Conservation (phyloP, 2,888 invertebrate species). For the Leptopterna dolabrata region DNA sequence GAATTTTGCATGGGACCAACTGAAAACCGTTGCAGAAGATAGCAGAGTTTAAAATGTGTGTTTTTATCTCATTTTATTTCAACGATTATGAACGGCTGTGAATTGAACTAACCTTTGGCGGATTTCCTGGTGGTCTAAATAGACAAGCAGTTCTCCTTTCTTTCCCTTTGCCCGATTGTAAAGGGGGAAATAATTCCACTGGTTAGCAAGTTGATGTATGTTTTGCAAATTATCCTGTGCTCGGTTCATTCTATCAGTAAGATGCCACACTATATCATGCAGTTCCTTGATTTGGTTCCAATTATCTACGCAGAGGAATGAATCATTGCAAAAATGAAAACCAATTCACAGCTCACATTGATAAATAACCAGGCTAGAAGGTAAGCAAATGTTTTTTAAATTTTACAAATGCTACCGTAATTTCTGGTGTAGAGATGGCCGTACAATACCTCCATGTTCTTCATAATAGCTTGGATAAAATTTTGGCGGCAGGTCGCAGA, state of each 20-base stretch:
- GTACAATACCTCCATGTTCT: no score
- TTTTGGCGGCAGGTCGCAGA: no score
- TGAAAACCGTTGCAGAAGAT: no score
- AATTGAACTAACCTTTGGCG: conserved; percentile 66
- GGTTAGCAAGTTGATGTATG: conserved; percentile 72
- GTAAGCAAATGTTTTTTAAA: no score
- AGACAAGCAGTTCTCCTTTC: conserved; percentile 71
- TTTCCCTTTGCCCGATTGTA: conserved; percentile 79
- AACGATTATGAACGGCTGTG: no score
- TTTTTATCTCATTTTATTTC: no score
- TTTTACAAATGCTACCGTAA: no score
- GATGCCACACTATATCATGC: conserved; percentile 75
- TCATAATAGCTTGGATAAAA: no score
- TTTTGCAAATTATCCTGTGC: conserved; percentile 76
- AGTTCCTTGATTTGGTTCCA: conserved; percentile 71
- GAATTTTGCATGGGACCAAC: no score
- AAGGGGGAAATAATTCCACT: conserved; percentile 81
- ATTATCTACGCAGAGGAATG: background rate
- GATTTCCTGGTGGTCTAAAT: conserved; percentile 69
- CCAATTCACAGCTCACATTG: background rate
- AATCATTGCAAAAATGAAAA: background rate
- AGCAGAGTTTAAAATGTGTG: no score
- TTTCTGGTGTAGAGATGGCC: no score
- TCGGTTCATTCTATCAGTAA: conserved; percentile 76
- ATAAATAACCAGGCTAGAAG: no score